phyloP scores from a whole-genome alignment of 2,113 vertebrate species.

The Vanacampus margaritifer region DNA sequence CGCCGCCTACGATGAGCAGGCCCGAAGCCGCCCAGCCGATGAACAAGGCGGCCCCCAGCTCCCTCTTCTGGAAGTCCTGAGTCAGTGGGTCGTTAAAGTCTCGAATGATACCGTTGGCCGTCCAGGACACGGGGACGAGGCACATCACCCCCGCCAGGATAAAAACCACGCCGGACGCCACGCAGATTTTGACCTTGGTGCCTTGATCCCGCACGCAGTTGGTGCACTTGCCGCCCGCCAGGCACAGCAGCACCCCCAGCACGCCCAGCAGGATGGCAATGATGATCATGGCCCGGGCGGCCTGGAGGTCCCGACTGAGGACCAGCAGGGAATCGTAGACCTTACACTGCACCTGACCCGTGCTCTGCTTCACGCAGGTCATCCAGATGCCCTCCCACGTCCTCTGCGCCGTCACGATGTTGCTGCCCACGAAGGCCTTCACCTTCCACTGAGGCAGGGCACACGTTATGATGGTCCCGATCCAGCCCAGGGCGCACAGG shows the following conservation, averaged over 20 bases:
- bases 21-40: constrained; percentile 83
- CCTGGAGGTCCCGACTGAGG: constrained; percentile 81
- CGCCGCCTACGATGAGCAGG: constrained; percentile 81
- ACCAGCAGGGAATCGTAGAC: constrained; percentile 88
- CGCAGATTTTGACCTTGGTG: constrained; percentile 77
- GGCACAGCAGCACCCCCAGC: constrained; percentile 74
- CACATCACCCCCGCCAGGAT: constrained; percentile 75
- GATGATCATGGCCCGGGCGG: constrained; percentile 80
- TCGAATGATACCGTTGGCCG: constrained; percentile 77
- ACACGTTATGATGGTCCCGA: constrained; percentile 80
- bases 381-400: constrained; percentile 95
- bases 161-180: constrained; percentile 76
- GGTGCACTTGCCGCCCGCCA: constrained; percentile 88
- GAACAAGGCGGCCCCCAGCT: constrained; percentile 84
- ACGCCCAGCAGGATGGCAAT: constrained; percentile 79
- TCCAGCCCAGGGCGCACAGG: constrained; percentile 84
- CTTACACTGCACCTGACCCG: constrained; percentile 94
- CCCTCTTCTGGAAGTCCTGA: constrained; percentile 70
- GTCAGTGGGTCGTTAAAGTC: constrained; percentile 84
- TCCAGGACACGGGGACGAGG: constrained; percentile 86
- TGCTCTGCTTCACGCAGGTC: constrained; percentile 91
- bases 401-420: constrained; percentile 85
- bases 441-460: constrained; percentile 87
- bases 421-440: constrained; percentile 81
- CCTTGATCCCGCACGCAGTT: constrained; percentile 85